Evolutionary conservation across 1,140 invertebrate species (phyloP).

Genomic region (Pteromalus puparum): DNA sequence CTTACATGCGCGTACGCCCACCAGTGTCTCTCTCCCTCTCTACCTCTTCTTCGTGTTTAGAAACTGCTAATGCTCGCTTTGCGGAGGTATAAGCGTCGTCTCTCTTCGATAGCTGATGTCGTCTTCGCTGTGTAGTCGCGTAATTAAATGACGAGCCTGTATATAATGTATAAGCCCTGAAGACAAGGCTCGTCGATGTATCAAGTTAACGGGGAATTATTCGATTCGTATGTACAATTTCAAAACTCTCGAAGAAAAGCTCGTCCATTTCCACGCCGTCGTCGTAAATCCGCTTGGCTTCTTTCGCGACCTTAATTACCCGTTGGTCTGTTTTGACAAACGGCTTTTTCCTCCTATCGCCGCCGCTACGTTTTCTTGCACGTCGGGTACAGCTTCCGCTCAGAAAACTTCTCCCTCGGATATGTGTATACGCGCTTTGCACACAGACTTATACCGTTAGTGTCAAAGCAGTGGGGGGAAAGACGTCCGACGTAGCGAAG

Average conservation of each 20-base stretch:
- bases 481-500: neutral
- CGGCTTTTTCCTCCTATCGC: neutral
- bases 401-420: neutral
- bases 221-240: no score
- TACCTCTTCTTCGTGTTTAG: conserved; percentile 57
- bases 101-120: neutral
- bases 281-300: neutral
- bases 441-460: neutral
- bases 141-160: conserved; percentile 69
- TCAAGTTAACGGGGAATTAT: conserved; percentile 59
- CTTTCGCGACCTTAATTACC: neutral
- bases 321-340: neutral
- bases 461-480: neutral
- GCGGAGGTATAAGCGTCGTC: neutral
- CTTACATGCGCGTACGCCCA: conserved; percentile 50
- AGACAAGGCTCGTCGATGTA: conserved; percentile 67
- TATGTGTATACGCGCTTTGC: neutral
- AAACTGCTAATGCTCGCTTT: conserved; percentile 56
- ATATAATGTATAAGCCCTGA: conserved; percentile 57
- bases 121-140: conserved; percentile 58
- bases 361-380: neutral
- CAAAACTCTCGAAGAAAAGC: no score
- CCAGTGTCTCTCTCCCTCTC: conserved; percentile 53
- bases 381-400: neutral
- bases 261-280: no score